Evolutionary conservation across 2,797 vertebrate genomes (phyloP), one percentile per base, ranked within the genome.

Genomic region (Mormyrus proboscirostris): DNA sequence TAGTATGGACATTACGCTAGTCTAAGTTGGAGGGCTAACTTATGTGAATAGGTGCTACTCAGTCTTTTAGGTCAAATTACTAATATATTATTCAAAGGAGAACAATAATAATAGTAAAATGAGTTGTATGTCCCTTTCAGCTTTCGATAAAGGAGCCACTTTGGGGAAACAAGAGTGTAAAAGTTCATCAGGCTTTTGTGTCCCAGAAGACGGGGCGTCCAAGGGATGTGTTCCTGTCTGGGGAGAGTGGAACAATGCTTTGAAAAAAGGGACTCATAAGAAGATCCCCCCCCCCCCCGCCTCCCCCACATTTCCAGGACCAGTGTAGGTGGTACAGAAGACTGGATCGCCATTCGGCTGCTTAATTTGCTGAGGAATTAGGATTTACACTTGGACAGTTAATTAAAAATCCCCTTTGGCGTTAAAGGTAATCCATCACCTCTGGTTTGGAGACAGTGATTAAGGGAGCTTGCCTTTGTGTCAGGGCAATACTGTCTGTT

Each of bases 401-500:
- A 88, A 88, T 88, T 79, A 88, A 88, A 88, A 88, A 49, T 76
- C 65, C 62, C 65, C 14, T 88, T 76, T 33, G 65, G 87, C 55
- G 47, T 53, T 38, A 50, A 88, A 88, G 69, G 62, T 73, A 76
- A 88, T 79, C 88, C 57, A 76, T 88, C 79, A 88, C 88, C 62
- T 41, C 47, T 79, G 57, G 59, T 88, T 88, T 33, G 44, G 47
- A 88, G 57, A 62, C 62, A 88, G 14, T 73, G 69, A 88, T 49
- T 88, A 76, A 88, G 62, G 41, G 33, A 87, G 53, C 50, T 16
- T 59, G 29, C 16, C n/a, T 85, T 10, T 19, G 1, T 51, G 29
- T 57, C 53, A 59, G 29, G 50, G 51, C 53, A n/a, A n/a, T 29
- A 22, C 51, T 59, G 85, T 59, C 29, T 85, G 76, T 82, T 44